Base-by-base conservation (phyloP, 1,140 invertebrate genomes). In the Aphidius ervi region DNA sequence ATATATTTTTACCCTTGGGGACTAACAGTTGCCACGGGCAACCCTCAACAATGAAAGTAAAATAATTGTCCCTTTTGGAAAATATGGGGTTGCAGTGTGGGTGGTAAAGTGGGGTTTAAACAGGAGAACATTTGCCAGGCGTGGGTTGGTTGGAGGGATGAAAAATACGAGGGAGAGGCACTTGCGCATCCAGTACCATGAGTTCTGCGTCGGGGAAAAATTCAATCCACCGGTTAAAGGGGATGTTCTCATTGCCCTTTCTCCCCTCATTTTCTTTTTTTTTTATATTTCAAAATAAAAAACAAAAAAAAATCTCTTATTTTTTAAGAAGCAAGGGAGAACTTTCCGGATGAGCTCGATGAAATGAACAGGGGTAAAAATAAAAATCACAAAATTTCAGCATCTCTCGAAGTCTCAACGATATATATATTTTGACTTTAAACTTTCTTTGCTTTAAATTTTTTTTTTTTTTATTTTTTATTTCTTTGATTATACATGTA, bases 161-260 rank as follows among this genome's bases (percentile, higher is more conserved):
- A 23, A 20, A 7, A 42, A 2, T 8, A 37, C 9, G 31, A 45
- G 3, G 45, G 8, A 23, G 6, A 23, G 6, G 48, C 56, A 47
- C 48, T 58, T 40, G 52, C 42, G 31, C 55, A 54, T 42, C 61
- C 68, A 40, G 52, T 54, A 39, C 52, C 52, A 54, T 54, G 52
- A 54, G 52, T 16, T 70, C 63, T 63, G 68, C 70, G 70, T 70
- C 68, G 74, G 71, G 71, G 70, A 78, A 78, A 79, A 78, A 78
- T 77, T 78, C 75, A 77, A 79, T 78, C 73, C 74, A 67, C 70
- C 70, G 67, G 70, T 79, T 78, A 76, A 78, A 76, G 75, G 72
- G 70, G 73, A 77, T 76, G 37, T 41, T 20, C 40, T 56, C 54
- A 56, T 42, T 70, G 65, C 56, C 23, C 54, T 56, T 46, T 45